Base-by-base conservation (phyloP, 2,888 invertebrate species). In the Melanophora roralis region DNA sequence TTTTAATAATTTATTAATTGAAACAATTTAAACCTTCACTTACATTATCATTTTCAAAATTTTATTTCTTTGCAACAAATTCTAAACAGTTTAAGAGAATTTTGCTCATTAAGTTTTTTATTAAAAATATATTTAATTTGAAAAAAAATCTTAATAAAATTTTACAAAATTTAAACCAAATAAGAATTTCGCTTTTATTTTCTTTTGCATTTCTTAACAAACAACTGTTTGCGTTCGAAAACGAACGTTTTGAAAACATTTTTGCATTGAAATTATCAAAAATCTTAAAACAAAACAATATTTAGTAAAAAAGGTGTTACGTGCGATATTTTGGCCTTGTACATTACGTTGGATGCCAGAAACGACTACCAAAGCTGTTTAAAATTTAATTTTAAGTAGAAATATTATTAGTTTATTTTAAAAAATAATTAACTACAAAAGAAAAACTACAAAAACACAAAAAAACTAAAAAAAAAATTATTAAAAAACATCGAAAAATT, bases 281-380 rank as follows among this genome's bases (percentile, higher is more conserved):
- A 64, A 60, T 69, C 69, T 71, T n/a, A 62, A 62, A 77, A 67
- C 49, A 49, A 65, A 78, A 47, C 51, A 69, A 81, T 47, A 79
- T 67, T 49, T 83, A 90, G 90, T 89, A 85, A 89, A 89, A 89
- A 87, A 85, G 86, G 89, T 88, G 88, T 87, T 89, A 83, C 87
- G 88, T 86, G 88, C 89, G 87, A 86, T 89, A 86, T 87, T 88
- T 88, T 89, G 89, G 90, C 90, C 89, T 88, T 89, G 89, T 87
- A 88, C 87, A 88, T 87, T 89, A 86, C 88, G 89, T 87, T 90
- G 89, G 89, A 89, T 89, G 88, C 89, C 90, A 89, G 89, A 89
- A 87, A 87, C 88, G 88, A 89, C 90, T 88, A 88, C 89, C 86
- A 89, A 89, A 86, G 88, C 88, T 87, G 89, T 90, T 88, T 89